Base-by-base conservation (phyloP, 2,888 invertebrate species). In the Thelaira solivaga region DNA sequence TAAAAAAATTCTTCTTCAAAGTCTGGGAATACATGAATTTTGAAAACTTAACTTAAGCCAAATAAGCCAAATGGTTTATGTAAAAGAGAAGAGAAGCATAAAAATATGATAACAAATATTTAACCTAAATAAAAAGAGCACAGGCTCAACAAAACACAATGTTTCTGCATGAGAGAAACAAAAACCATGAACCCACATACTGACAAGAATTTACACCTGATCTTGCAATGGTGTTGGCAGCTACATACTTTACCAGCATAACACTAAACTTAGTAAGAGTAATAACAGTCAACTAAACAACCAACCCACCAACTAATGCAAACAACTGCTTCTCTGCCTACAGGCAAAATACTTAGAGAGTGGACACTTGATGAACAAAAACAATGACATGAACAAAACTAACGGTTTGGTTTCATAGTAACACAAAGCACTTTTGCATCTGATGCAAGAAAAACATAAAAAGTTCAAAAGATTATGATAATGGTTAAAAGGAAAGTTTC, bases 201-300 rank as follows among this genome's bases (percentile, higher is more conserved):
- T 39, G 53, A 74, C 39, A 69, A 22, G 53, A 69, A 74, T 78
- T 78, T 65, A 74, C 78, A 78, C 74, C 74, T 69, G 68, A 77
- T 49, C 57, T 69, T 59, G 64, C 51, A 68, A 57, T 62, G 22
- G 41, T 49, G 8, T n/a, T 4, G 3, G 43, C 34, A 51, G 22
- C 47, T 2, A 20, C 10, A 55, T 6, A 13, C 4, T 3, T 18
- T n/a, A 57, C 34, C 24, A 41, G 26, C 26, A 16, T 11, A 51
- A 39, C 18, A 51, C 20, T 31, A 22, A 10, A 43, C 16, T 22
- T 39, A 26, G 49, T 39, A 39, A 24, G 11, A 36, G 34, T 26
- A 47, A 26, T 18, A 22, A 11, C 11, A 36, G 7, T 18, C n/a
- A n/a, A n/a, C n/a, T n/a, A n/a, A 18, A 11, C 41, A 39, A 29